Percentiles rank a stretch among this genome's conserved stretches.
Conservation (phyloP, 2,113 vertebrate species). For the Mus spicilegus region DNA sequence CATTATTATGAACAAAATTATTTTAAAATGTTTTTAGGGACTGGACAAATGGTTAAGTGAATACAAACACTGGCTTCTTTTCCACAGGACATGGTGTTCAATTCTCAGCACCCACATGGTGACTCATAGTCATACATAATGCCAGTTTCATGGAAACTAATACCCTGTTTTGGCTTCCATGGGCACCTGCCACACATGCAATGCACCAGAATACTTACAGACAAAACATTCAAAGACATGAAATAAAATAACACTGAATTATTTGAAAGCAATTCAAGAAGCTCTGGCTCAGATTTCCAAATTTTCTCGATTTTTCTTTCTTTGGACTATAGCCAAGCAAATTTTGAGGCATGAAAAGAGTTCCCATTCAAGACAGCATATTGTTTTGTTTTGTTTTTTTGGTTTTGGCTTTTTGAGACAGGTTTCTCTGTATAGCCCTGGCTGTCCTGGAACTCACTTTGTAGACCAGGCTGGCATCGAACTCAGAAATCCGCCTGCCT, state of each 20-base stretch:
- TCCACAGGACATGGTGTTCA: neutral
- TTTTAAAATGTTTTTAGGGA: neutral
- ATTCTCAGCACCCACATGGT: neutral
- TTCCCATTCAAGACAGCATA: accelerated
- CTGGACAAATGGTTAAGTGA: neutral
- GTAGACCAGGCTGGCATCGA: too few relatives aligned
- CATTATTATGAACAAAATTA: neutral
- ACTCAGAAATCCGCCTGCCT: too few relatives aligned
- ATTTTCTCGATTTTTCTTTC: neutral
- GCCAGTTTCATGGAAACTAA: neutral
- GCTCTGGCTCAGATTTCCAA: neutral
- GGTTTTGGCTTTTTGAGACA: too few relatives aligned
- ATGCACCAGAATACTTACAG: too few relatives aligned
- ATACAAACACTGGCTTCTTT: neutral
- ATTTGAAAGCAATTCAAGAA: neutral
- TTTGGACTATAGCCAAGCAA: neutral
- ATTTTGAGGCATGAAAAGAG: neutral
- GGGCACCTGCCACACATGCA: neutral
- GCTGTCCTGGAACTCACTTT: too few relatives aligned
- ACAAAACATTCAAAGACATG: neutral
- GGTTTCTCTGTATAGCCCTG: too few relatives aligned
- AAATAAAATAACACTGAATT: neutral
- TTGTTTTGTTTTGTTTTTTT: neutral
- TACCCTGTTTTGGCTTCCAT: too few relatives aligned
- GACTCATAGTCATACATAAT: neutral